phyloP scores from a whole-genome alignment of 2,888 invertebrate species.

The Caenorhabditis drosophilae region DNA sequence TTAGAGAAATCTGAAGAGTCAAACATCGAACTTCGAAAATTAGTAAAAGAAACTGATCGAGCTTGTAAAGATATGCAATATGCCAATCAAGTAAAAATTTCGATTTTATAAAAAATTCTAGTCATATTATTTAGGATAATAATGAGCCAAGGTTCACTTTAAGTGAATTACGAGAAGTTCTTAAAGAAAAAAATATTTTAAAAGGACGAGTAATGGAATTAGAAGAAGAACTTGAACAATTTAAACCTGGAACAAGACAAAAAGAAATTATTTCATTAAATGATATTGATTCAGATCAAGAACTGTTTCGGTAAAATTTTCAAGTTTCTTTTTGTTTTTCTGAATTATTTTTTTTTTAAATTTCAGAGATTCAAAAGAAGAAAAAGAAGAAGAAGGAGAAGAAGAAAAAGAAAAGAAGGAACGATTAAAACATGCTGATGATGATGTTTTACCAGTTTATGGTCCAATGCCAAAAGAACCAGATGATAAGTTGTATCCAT shows the following conservation, averaged over 20 bases:
- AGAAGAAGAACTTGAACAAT: conserved; percentile 83
- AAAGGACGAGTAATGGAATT: conserved; percentile 85
- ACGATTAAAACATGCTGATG: too few species aligned
- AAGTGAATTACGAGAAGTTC: conserved; percentile 83
- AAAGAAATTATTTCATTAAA: conserved; percentile 31
- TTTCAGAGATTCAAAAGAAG: not conserved
- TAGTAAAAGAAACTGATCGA: conserved; percentile 78
- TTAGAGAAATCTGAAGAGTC: conserved; percentile 88
- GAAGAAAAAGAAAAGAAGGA: too few species aligned
- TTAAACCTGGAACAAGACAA: conserved; percentile 34
- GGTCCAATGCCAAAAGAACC: conserved; percentile 95
- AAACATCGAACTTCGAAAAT: conserved; percentile 77
- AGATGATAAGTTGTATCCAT: conserved; percentile 86
- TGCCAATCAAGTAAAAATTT: too few species aligned
- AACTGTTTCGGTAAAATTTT: not conserved
- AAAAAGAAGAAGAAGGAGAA: not conserved
- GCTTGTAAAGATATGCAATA: conserved; percentile 78
- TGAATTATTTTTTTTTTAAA: not conserved
- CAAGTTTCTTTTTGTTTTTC: not conserved
- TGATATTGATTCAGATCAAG: conserved; percentile 21
- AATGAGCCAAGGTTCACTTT: conserved; percentile 80
- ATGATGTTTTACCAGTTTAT: conserved; percentile 87
- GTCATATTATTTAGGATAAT: too few species aligned
- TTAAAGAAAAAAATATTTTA: conserved; percentile 89
- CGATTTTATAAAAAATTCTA: too few species aligned